These are phyloP conservation scores for Ceriagrion tenellum DNA, from an alignment of 2,888 invertebrate species.

Conservation along the genomic window DNA sequence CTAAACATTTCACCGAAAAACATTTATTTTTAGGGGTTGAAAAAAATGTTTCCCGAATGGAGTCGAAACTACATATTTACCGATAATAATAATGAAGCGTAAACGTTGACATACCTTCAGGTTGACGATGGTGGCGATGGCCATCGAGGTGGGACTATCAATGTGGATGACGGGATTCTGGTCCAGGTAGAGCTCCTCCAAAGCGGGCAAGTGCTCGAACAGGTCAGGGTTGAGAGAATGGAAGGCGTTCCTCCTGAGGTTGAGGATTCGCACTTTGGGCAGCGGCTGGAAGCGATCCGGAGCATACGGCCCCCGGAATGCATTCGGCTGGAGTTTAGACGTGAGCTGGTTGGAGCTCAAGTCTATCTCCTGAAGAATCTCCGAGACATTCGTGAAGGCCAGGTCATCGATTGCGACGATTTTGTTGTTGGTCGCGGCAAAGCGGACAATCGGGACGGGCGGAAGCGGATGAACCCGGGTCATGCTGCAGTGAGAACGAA, in stretches of 20 bases:
- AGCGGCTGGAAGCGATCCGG: slow-evolving; percentile 83
- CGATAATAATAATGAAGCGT: background rate
- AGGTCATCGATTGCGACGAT: slow-evolving; percentile 83
- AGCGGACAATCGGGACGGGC: slow-evolving; percentile 78
- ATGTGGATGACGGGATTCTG: slow-evolving; percentile 87
- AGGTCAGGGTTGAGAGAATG: slow-evolving; percentile 86
- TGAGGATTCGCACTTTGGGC: slow-evolving; percentile 81
- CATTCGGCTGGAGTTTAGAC: slow-evolving; percentile 81
- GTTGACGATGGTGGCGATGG: slow-evolving; percentile 83
- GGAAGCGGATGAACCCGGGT: slow-evolving; percentile 81
- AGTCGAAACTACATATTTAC: no score
- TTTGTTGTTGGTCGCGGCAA: slow-evolving; percentile 83
- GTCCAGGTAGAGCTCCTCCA: slow-evolving; percentile 85
- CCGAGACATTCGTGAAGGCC: slow-evolving; percentile 82
- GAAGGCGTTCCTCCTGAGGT: slow-evolving; percentile 85
- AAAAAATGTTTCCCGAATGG: no score
- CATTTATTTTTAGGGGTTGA: no score
- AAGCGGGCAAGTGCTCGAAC: slow-evolving; percentile 86
- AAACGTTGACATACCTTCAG: slow-evolving; percentile 81
- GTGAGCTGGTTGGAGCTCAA: slow-evolving; percentile 86
- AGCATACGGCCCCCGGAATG: slow-evolving; percentile 84
- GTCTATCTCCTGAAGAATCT: slow-evolving; percentile 83
- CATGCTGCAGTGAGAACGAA: slow-evolving; percentile 75
- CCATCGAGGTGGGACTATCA: slow-evolving; percentile 82
- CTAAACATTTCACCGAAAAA: no score